Evolutionary conservation across 2,888 invertebrate genomes (phyloP), one percentile per base, ranked within the genome.

Genomic region (Rhogogaster chlorosoma): DNA sequence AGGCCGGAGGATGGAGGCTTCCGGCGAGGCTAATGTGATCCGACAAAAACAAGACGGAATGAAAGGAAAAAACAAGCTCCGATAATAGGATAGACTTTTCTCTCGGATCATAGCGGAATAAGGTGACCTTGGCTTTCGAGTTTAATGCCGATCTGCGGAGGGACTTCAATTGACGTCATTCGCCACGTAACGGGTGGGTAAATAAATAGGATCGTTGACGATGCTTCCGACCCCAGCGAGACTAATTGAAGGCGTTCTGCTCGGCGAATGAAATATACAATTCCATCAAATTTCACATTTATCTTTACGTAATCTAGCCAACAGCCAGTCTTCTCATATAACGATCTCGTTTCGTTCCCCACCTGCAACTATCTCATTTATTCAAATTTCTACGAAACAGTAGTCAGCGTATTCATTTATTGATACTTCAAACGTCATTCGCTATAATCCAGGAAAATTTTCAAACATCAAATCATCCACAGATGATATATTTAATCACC

Each of bases 51-150:
- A 61, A 61, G 57, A 78, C n/a, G 7, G 18, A n/a, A 42, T 75
- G 10, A 42, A 22, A 22, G 42, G n/a, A 53, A 53, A 29, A 57
- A 78, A 57, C 77, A 53, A 77, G 38, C 49, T 77, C 45, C 53
- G 83, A 70, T 84, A 84, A 84, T 36, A 45, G 73, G 84, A 84
- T 84, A 71, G 84, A 53, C 73, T 73, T 67, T 83, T 70, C 64
- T 83, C 49, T 57, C 26, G 84, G 73, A 84, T 57, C 38, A 73
- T 36, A 49, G 57, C 15, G 26, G 36, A 80, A 26, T 2, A 49
- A 57, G 80, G 38, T 57, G 80, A 61, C 77, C 77, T 77, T 77
- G 49, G 49, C 38, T 80, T 80, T 80, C 22, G 12, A 61, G 61
- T 80, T 80, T 38, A 57, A 38, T 61, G 7, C 80, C 61, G 61